Evolutionary conservation across 1,140 invertebrate species (phyloP), one percentile per base, ranked within the genome.

Genomic region (Stratiolaelaps scimitus): DNA sequence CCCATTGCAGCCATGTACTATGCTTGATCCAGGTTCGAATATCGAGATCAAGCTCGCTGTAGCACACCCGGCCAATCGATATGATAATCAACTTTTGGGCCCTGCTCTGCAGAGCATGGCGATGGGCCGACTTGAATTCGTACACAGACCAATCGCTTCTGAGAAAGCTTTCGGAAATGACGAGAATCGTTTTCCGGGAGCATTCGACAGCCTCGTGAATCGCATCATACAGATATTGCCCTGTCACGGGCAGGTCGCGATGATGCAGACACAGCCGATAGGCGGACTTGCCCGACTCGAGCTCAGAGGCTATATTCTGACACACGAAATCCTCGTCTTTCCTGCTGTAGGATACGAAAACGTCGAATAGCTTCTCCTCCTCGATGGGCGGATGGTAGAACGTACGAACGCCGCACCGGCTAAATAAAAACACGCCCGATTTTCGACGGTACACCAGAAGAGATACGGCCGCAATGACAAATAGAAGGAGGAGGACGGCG

Each of bases 101-200:
- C 23, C 86, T 80, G 72, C 89, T 87, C 60, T 87, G 80, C 19
- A 93, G 77, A 30, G 92, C 85, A 72, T 89, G 87, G 73, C 90
- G 88, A 74, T 92, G 87, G 5, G 89, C 90, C 7, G 88, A 87
- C 76, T 91, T 91, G 76, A 93, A 90, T 72, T 94, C 90, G 73
- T 87, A 90, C n/a, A 88, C 81, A 72, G 86, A 88, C 91, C 90
- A 95, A 74, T 93, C 89, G 7, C 87, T 90, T 76, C 89, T 88
- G 69, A 93, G 85, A 73, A 92, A 94, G 76, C 92, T 91, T 74
- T 91, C 87, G 43, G 89, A 92, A 7, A 95, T 79, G 67, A 95
- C 83, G 80, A 95, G 85, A 47, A 94, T 88, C 15, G 89, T 93
- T 65, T 90, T 81, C 65, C 85, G 79, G 66, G 88, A 91, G 30